A percentile compares a stretch with the other conserved stretches of the same genome.
Conservation (phyloP, 2,113 vertebrate genomes). For the Pseudorectes ferrugineus region DNA sequence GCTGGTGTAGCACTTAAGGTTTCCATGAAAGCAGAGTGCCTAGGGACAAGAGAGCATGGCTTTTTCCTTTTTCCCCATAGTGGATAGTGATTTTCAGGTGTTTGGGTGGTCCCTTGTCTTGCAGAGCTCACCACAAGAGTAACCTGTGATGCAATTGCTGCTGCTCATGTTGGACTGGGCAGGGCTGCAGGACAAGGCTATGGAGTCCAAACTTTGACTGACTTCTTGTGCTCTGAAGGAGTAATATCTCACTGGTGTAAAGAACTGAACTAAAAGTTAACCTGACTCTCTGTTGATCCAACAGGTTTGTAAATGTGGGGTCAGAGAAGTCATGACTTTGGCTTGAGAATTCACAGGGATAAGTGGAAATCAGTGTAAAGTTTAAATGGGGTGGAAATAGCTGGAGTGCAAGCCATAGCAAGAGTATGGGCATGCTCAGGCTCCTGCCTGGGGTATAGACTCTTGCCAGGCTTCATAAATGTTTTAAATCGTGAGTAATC, state of each 20-base stretch:
- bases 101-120: background rate
- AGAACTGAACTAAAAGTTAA: background rate
- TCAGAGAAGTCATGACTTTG: background rate
- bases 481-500: background rate
- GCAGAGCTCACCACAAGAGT: background rate
- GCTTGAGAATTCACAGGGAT: background rate
- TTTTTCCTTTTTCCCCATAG: background rate
- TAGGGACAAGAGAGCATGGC: background rate
- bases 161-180: fast-evolving
- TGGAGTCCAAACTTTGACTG: background rate
- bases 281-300: background rate
- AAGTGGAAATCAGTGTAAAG: background rate
- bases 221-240: background rate
- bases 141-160: fast-evolving
- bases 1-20: background rate
- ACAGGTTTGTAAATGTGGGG: fast-evolving
- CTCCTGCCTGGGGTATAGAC: background rate
- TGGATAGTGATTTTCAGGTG: background rate
- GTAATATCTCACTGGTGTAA: background rate
- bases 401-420: background rate
- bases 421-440: background rate
- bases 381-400: background rate
- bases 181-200: background rate
- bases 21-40: background rate
- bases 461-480: background rate